Evolutionary conservation across 2,888 invertebrate species (phyloP), one percentile per base, ranked within the genome.

Genomic region (Drosophila mettleri): DNA sequence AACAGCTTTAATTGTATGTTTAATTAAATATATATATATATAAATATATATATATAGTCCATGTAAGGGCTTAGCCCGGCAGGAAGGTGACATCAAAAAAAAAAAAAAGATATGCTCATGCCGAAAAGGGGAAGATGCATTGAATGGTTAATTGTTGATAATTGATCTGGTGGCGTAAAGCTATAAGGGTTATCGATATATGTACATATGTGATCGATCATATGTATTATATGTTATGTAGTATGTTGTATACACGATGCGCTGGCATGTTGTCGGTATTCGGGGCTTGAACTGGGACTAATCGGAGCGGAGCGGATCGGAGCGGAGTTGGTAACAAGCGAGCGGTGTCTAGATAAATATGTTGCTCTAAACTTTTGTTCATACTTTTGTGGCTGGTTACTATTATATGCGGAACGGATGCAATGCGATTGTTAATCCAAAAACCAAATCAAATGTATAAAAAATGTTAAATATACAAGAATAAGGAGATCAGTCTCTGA

Each of bases 391-490:
- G 70, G 59, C 53, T 74, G 71, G 48, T 63, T 54, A 55, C 54
- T 36, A 55, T 59, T 61, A 38, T 52, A 66, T 63, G 58, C 63
- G 51, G 51, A 76, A 74, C 78, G 78, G 69, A 80, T 78, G 73
- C 69, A 61, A 78, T 60, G 78, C 59, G 65, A 66, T 62, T 60
- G 54, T 38, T 64, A 60, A 61, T 73, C 57, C 60, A 72, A 72
- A 72, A 74, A 57, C 66, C 59, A 74, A 78, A 71, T 48, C 10
- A 43, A 58, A 54, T n/a, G 29, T 51, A 18, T 53, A 45, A 48
- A 45, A 48, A 54, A 29, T 62, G 49, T 85, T 68, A 55, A 68
- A 74, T 72, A 76, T 88, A 86, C 69, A 69, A 64, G 66, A 80
- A 62, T 62, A 80, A 69, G 24, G 24, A 16, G 67, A 68, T 87